Evolutionary conservation across 2,797 vertebrate species (phyloP).

Genomic region (Clarias laeviceps): DNA sequence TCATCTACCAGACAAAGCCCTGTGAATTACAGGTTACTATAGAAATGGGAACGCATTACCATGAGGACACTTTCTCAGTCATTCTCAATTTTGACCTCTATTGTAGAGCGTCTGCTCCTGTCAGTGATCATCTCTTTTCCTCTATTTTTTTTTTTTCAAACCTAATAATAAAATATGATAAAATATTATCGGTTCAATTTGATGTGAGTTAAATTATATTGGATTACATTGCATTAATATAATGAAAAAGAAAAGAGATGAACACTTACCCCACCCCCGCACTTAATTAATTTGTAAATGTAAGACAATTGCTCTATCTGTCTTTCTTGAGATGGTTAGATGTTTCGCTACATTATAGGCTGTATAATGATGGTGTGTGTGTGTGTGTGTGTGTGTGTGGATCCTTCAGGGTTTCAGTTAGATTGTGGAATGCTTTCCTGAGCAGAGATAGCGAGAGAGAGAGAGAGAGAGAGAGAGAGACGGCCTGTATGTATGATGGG

Average conservation of each 20-base stretch:
- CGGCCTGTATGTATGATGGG: conserved; percentile 6
- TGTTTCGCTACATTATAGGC: background rate
- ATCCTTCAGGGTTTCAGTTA: conserved; percentile 1
- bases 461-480: background rate
- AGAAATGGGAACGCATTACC: too few species aligned
- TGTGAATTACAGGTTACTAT: too few species aligned
- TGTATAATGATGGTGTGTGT: background rate
- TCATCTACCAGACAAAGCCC: background rate
- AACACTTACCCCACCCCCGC: background rate
- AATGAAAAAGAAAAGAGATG: background rate
- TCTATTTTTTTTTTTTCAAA: background rate
- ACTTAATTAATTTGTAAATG: background rate
- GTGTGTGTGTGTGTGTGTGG: too few species aligned
- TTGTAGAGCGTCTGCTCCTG: background rate
- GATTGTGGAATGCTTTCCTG: background rate
- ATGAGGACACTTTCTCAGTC: background rate
- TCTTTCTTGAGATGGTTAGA: background rate
- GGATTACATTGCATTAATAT: background rate
- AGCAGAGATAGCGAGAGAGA: background rate
- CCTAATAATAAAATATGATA: background rate
- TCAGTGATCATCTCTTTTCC: background rate
- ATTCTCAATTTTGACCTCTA: background rate
- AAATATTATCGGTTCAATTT: background rate
- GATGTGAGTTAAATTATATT: background rate
- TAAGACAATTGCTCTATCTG: background rate